Conservation (phyloP, 2,888 invertebrate genomes). For the Catotricha subobsoleta region DNA sequence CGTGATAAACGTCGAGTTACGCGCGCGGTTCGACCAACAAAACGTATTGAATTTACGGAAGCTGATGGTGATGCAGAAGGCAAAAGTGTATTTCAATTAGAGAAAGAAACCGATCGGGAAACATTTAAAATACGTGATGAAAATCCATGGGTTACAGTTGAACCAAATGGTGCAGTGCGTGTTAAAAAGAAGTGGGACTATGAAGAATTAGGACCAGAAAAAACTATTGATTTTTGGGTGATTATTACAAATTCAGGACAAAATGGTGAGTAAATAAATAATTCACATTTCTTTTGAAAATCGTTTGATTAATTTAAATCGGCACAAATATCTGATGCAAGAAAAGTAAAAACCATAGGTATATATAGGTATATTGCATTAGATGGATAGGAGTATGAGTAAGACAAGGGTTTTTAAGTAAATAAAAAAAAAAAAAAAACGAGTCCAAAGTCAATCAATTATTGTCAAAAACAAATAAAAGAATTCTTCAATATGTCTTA, state of each 20-base stretch:
- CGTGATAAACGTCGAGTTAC: constrained; percentile 65
- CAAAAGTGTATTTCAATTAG: constrained; percentile 71
- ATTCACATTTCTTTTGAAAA: too few species aligned
- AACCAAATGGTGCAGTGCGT: constrained; percentile 76
- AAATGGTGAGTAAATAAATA: constrained; percentile 72
- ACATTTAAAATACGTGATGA: constrained; percentile 86
- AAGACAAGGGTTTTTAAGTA: too few species aligned
- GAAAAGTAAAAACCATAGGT: too few species aligned
- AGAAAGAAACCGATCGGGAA: constrained; percentile 81
- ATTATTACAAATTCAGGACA: constrained; percentile 80
- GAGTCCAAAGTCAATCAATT: too few species aligned
- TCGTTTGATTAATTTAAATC: too few species aligned
- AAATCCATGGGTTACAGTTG: constrained; percentile 87
- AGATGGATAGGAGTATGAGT: too few species aligned
- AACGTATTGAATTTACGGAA: constrained; percentile 80
- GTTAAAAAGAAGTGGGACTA: constrained; percentile 96
- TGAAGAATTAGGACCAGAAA: constrained; percentile 83
- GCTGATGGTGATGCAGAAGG: constrained; percentile 79
- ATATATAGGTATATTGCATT: too few species aligned
- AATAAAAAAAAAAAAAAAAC: too few species aligned
- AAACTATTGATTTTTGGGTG: constrained; percentile 92
- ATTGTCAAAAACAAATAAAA: too few species aligned
- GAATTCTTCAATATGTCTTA: too few species aligned
- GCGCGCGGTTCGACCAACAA: constrained; percentile 83
- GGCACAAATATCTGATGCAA: too few species aligned